Conservation (phyloP, 2,797 vertebrate species). For the Pelobates cultripes region DNA sequence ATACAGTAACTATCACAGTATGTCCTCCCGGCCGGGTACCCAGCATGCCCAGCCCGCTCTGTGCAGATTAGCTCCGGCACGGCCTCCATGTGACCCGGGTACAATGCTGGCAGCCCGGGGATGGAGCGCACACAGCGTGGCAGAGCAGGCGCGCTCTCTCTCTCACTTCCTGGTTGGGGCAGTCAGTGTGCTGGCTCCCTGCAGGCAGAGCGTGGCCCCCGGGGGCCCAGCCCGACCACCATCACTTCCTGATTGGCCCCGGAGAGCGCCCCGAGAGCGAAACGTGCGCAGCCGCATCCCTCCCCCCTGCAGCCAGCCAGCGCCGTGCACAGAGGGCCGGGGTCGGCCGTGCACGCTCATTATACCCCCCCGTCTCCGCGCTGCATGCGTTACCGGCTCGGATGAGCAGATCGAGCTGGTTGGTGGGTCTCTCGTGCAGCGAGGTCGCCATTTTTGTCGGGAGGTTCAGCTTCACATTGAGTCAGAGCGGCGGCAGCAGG, state of each 20-base stretch:
- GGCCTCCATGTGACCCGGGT: no score
- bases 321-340: conserved; percentile 56
- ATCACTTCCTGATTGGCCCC: conserved; percentile 90
- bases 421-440: conserved; percentile 93
- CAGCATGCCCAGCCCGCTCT: no score
- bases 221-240: conserved; percentile 82
- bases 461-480: conserved; percentile 88
- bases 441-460: conserved; percentile 96
- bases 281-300: conserved; percentile 44
- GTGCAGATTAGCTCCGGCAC: no score
- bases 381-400: conserved; percentile 82
- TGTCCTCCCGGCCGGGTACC: no score
- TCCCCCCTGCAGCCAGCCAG: conserved; percentile 30
- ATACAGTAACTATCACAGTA: not conserved
- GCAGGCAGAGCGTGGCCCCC: conserved; percentile 42
- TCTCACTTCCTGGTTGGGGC: conserved; percentile 88
- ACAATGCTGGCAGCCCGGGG: no score
- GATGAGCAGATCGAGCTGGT: conserved; percentile 97
- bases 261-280: conserved; percentile 46
- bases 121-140: conserved; percentile 82
- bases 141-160: conserved; percentile 83
- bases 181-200: conserved; percentile 8
- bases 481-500: conserved; percentile 66
- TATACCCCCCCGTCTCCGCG: conserved; percentile 29
- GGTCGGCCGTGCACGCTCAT: conserved; percentile 44